Evolutionary conservation across 1,140 invertebrate species (phyloP), one percentile per base, ranked within the genome.

Genomic region (Nymphalis io): DNA sequence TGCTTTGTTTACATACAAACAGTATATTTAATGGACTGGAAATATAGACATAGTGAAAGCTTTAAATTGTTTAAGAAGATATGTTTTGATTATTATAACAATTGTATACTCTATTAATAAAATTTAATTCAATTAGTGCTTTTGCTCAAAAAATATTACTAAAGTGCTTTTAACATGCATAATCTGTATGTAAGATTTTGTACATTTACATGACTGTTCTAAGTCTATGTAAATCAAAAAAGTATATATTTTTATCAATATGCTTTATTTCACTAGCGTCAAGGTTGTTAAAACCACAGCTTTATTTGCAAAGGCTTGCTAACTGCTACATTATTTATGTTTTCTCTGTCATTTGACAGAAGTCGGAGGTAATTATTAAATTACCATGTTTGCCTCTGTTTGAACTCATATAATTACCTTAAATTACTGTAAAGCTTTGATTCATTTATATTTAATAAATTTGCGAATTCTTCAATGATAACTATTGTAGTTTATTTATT

Each of bases 1-100:
- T 60, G 62, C 62, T 71, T 65, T 60, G 27, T 65, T 65, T 71
- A 57, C 21, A 55, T 23, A 38, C 38, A 48, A 15, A 66, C 20
- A 20, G 46, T 42, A 57, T 27, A 38, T 51, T 12, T 53, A 18
- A 53, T n/a, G 5, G 38, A 39, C 33, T 66, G 51, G 15, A 65
- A 16, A 57, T 60, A 15, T 48, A 39, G 38, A 27, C 51, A 20
- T 57, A 72, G 40, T 53, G n/a, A 18, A 33, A 27, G 12, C 13
- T 42, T 73, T 8, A 27, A 20, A 53, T 53, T 53, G 10, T 13
- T 15, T 12, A 21, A 12, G 13, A 53, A 15, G 10, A 33, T 8
- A 53, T 53, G 11, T 21, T 4, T 48, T 16, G 4, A 48, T 18
- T 6, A n/a, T 8, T 2, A 48, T 16, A 48, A 4, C 8, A 18